Evolutionary conservation across 2,113 vertebrate species (phyloP), one percentile per base, ranked within the genome.

Genomic region (Callospermophilus lateralis): DNA sequence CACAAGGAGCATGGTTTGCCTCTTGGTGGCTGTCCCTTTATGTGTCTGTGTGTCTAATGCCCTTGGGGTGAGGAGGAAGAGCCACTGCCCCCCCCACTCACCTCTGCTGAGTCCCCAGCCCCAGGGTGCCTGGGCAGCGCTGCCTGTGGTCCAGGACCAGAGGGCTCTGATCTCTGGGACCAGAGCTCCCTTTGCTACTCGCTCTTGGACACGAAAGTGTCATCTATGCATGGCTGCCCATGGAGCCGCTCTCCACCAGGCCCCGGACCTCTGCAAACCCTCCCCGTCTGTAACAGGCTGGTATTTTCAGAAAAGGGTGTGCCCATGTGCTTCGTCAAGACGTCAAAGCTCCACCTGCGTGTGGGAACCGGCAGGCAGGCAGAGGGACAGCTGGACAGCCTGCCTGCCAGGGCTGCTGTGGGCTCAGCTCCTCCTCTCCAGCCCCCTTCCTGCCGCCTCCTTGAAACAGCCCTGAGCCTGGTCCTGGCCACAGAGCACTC

Each of bases 331-430:
- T 0, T 8, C 37, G 8, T 22, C 67, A 5, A 13, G 0, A 16
- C 3, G 9, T 5, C 17, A 32, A 42, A 4, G 19, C 32, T 2
- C 1, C 5, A 11, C 12, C 30, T 0, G 3, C 28, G 6, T 28
- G 0, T 0, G 9, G 77, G 48, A 45, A 65, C 80, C 67, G 0
- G 39, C 2, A 12, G 0, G 65, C 17, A 8, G 4, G 6, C 20
- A 1, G 12, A 20, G 73, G 15, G 0, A 12, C 20, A 39, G 11
- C 55, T 0, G 11, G 30, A 19, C 1, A 1, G 45, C 45, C 45
- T 45, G 2, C 79, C 58, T 0, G 16, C 37, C 4, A 1, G 39
- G 55, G 3, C 37, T 22, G 0, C 1, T 6, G 34, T 11, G 70
- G 45, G 11, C 26, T 63, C 24, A 22, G 34, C 67, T 20, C 51